Evolutionary conservation across 2,888 invertebrate species (phyloP), one percentile per base, ranked within the genome.

Genomic region (Blastobasis lacticolella): DNA sequence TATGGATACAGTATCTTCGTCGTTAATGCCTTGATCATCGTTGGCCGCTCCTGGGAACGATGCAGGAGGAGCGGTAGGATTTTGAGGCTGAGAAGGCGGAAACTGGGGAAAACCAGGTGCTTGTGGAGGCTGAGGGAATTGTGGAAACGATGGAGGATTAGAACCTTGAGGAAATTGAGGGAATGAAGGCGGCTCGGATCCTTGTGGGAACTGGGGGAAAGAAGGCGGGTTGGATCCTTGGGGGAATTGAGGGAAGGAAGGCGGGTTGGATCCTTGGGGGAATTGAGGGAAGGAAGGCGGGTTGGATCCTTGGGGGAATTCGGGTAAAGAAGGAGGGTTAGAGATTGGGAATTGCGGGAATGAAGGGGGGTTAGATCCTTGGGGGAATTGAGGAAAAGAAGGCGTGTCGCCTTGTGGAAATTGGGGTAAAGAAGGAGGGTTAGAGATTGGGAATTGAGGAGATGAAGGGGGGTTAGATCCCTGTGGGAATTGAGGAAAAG

Each of bases 1-100:
- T 48, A 88, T 78, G n/a, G 87, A 73, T 64, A 88, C 61, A 9
- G 87, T 80, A 51, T 88, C 88, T 70, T 84, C 87, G 38, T 87
- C 84, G 53, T 79, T 85, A 4, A 84, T 50, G 10, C 79, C 75
- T 57, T 69, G 68, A 54, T 77, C 74, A n/a, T 66, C 68, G 43
- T 64, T 69, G 37, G 55, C 59, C 3, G 64, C 66, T 9, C 70
- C 70, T 2, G 83, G 81, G 53, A 73, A 78, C 41, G 62, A 69
- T 5, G 75, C 49, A 5, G 82, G 73, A 4, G 80, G 74, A 5
- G 73, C 58, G 5, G 42, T 42, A 42, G 70, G 66, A 0, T 71
- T 62, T 1, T 75, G 73, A 1, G 55, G 56, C 52, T 72, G 71
- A 37, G 69, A 61, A 37, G 61, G 56, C 23, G 23, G 23, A 23